Evolutionary conservation across 2,888 invertebrate species (phyloP), one percentile per base, ranked within the genome.

Genomic region (Zhengitettix transpicula): DNA sequence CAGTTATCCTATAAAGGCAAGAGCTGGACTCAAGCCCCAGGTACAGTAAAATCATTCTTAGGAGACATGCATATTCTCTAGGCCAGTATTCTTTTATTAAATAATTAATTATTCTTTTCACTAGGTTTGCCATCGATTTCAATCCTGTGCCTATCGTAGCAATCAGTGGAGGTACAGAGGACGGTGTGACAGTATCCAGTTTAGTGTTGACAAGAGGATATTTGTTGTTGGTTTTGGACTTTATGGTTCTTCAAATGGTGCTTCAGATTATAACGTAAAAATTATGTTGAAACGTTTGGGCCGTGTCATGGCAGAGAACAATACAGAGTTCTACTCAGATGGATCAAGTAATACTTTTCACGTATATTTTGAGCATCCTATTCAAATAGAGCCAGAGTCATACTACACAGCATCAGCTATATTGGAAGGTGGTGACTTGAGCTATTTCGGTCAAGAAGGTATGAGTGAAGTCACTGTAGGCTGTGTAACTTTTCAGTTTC

Each of bases 151-250:
- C 8, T 96, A 95, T 74, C 83, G 96, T 67, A 92, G 92, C 69
- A 97, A 96, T 71, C 96, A 97, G 72, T 97, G 97, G 96, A 83
- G 96, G 59, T 97, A 97, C 72, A 81, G 97, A 66, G 96, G 96
- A 1, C 82, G 96, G 58, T 95, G 95, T 72, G 97, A 97, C 72
- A 93, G 93, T 61, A 96, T 97, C 71, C 95, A 96, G 71, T 97
- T 97, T 75, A 91, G 90, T 65, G 95, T 95, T 1, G 96, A 97
- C 73, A 87, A 91, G 64, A 82, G 96, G 67, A 93, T 97, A 69
- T 97, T 96, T 71, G 89, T 97, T 58, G 92, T 95, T 58, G 96
- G 96, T 53, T 93, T 95, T 73, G 96, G 96, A 17, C 76, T 97
- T 9, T 97, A 96, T 71, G 97, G 97, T 60, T 96, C 95, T 8